phyloP scores from a whole-genome alignment of 2,113 vertebrate species.

The Vombatus ursinus region DNA sequence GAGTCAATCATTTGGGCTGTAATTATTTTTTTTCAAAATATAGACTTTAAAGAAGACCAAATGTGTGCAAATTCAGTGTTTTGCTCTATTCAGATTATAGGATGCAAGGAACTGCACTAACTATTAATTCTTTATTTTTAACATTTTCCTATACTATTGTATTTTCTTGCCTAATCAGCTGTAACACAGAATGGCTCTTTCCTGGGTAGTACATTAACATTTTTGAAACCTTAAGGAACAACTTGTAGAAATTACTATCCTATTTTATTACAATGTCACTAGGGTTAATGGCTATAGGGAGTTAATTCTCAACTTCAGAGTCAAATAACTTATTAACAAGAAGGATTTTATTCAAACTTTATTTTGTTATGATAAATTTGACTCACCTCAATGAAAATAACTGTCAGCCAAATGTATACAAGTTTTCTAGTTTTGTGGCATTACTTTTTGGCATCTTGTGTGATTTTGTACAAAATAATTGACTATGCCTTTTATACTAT shows the following conservation, averaged over 20 bases:
- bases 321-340: not conserved
- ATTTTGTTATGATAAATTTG: not conserved
- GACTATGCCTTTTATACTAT: not conserved
- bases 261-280: not conserved
- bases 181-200: not conserved
- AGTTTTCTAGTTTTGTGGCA: slow-evolving; percentile 1
- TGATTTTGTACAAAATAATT: slow-evolving; percentile 28
- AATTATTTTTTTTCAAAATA: not conserved
- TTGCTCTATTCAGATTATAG: not conserved
- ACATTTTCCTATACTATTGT: not conserved
- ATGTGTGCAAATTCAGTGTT: not conserved
- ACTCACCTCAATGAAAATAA: slow-evolving; percentile 14
- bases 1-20: not conserved
- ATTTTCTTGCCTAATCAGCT: not conserved
- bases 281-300: not conserved
- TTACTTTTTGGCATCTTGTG: slow-evolving; percentile 21
- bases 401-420: slow-evolving; percentile 13
- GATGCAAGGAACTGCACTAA: not conserved
- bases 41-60: not conserved
- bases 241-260: not conserved
- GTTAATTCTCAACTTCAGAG: not conserved
- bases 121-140: not conserved
- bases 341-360: not conserved
- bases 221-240: not conserved
- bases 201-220: not conserved